phyloP scores from a whole-genome alignment of 1,140 invertebrate species.

The Aphelinus certus region DNA sequence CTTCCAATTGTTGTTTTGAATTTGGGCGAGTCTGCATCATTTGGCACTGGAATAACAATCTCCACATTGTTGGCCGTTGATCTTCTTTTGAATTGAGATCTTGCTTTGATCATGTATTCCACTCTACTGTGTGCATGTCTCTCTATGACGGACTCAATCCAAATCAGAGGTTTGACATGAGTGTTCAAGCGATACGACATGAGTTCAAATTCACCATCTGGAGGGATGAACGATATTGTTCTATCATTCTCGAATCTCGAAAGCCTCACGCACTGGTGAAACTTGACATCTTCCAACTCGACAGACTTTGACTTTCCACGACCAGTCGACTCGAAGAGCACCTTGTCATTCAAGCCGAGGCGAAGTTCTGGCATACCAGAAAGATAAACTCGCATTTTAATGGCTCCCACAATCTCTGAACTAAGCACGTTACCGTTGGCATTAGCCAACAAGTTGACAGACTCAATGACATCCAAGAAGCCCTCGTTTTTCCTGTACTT shows the following conservation, averaged over 20 bases:
- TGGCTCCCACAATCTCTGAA: conserved; percentile 98
- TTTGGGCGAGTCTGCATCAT: conserved; percentile 98
- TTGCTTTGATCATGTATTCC: conserved; percentile 99
- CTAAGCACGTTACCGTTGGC: conserved; percentile 97
- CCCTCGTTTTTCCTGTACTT: conserved; percentile 99
- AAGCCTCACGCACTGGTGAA: conserved; percentile 98
- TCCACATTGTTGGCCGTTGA: conserved; percentile 99
- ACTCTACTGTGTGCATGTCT: conserved; percentile 97
- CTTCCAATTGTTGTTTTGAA: conserved; percentile 98
- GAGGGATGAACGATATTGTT: conserved; percentile 98
- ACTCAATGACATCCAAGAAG: conserved; percentile 99
- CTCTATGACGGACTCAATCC: conserved; percentile 99
- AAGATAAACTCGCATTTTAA: conserved; percentile 99
- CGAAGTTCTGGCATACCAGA: conserved; percentile 99
- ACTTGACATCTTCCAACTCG: conserved; percentile 99
- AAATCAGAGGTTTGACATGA: conserved; percentile 97
- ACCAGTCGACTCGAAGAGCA: conserved; percentile 97
- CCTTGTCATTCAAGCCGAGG: conserved; percentile 98
- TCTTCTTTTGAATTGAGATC: conserved; percentile 97
- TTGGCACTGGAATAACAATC: conserved; percentile 98
- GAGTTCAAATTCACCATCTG: conserved; percentile 99
- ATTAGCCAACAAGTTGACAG: conserved; percentile 96
- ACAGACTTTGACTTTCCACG: conserved; percentile 98
- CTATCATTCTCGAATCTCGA: conserved; percentile 98
- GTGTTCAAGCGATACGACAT: conserved; percentile 99